Base-by-base conservation (phyloP, 2,888 invertebrate species). In the Leptinotarsa tumamoca region DNA sequence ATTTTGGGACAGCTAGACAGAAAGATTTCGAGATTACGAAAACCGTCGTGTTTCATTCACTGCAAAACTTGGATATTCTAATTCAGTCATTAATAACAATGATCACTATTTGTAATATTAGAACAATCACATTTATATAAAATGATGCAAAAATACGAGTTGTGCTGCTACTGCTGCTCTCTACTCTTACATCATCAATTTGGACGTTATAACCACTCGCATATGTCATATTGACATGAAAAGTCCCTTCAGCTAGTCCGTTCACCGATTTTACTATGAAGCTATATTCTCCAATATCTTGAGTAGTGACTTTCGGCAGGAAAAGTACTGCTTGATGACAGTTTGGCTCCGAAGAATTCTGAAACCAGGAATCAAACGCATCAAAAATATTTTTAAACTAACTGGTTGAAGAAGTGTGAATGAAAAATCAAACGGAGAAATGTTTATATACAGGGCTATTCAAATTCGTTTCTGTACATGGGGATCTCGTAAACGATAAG, bases 221-320 rank as follows among this genome's bases (percentile, higher is more conserved):
- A 80, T 88, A 88, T 7, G 92, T 92, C 86, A 93, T 91, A 86
- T 93, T 93, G 80, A 93, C 89, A 82, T 90, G 89, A 84, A 93
- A 91, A 79, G 90, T 90, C 69, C 92, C 92, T 86, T 93, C 92
- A 67, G 92, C 90, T 79, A 92, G 88, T 72, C 93, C 93, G 82
- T 90, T 90, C 56, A 90, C 87, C 71, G 93, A 93, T 81, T 92
- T 90, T 50, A 92, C 92, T 78, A 93, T 87, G 80, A 93, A 90
- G 79, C 90, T 89, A 88, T 92, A 92, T 86, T 93, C 93, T 43
- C 93, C 93, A 17, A 90, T 90, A 86, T 93, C 92, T 54, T 89
- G 88, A 75, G 88, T 88, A 72, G 90, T 90, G 67, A 92, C 91
- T 82, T 90, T 89, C 68, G 90, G 89, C 81, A 93, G 90, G 80